Evolutionary conservation across 1,140 invertebrate species (phyloP), one percentile per base, ranked within the genome.

Genomic region (Cardiocondyla obscurior): DNA sequence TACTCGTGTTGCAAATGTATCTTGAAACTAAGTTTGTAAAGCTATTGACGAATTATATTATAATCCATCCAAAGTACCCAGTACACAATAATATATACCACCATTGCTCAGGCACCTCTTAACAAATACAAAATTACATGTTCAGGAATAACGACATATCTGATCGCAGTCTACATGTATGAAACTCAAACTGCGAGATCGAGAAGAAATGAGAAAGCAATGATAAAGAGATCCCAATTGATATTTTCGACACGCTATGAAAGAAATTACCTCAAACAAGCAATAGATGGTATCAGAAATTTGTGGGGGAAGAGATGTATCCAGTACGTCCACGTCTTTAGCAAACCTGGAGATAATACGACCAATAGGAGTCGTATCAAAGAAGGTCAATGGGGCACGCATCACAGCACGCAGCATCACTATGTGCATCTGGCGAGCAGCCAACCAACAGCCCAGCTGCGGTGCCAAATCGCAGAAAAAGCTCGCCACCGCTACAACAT

Each of bases 271-370:
- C 97, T 97, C 97, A 92, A 96, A 96, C 90, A 96, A 93, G 95
- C 97, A 97, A 96, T 96, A 97, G 92, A 97, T 93, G 92, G 95
- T 95, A 95, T 97, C 96, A 85, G 95, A 95, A 92, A 96, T 94
- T 94, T 96, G 94, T 92, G 95, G 95, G 84, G 97, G 96, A 88
- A 97, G 94, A 89, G 94, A 95, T 88, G 95, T 96, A 94, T 97
- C 97, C 94, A 98, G 92, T 81, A 96, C 94, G 92, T 96, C 95
- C 76, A 96, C 92, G 91, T 96, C 96, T 96, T 97, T 98, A 90
- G 97, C 96, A 94, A 98, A 98, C 91, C 98, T 96, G 92, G 97
- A 96, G 88, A 98, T 95, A 88, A 98, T 96, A 92, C 98, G 95
- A 93, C 98, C 98, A 85, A 95, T 92, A 55, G 98, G 98, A 83